These are phyloP conservation scores for Lordiphosa collinella DNA, from an alignment of 1,140 invertebrate species.

Conservation along the genomic window DNA sequence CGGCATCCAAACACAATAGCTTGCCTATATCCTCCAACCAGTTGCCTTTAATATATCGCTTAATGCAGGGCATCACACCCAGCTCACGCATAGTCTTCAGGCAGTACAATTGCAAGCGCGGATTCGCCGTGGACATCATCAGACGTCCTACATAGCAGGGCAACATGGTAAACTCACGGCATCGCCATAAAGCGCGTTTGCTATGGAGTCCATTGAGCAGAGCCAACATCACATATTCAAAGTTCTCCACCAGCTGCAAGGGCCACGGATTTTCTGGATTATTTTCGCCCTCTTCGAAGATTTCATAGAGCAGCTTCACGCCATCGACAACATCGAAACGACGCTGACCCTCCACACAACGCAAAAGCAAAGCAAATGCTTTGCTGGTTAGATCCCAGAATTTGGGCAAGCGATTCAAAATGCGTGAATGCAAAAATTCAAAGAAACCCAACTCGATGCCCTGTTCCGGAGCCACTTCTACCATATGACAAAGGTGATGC, in stretches of 20 bases:
- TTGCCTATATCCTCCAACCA: conserved; percentile 42
- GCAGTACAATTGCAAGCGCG: conserved; percentile 55
- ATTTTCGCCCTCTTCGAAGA: conserved; percentile 11
- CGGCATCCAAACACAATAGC: conserved; percentile 42
- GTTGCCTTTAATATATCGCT: conserved; percentile 55
- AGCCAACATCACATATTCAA: conserved; percentile 45
- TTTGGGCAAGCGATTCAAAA: conserved; percentile 27
- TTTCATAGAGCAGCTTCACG: conserved; percentile 38
- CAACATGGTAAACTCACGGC: conserved; percentile 59
- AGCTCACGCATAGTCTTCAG: conserved; percentile 43
- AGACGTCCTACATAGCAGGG: conserved; percentile 46
- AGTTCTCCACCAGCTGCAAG: conserved; percentile 32
- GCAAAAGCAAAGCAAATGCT: conserved; percentile 59
- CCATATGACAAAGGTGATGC: conserved; percentile 56
- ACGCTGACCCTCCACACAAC: conserved; percentile 57
- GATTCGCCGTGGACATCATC: conserved; percentile 20
- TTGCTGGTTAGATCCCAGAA: conserved; percentile 53
- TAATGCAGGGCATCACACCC: conserved; percentile 59
- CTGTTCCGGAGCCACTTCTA: conserved; percentile 48
- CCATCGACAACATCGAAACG: conserved; percentile 58
- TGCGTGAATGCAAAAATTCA: conserved; percentile 47
- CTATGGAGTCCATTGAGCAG: conserved; percentile 61
- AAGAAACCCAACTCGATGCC: conserved; percentile 59
- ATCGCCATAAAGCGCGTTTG: conserved; percentile 60
- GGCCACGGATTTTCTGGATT: background rate